Percentiles rank a stretch among this genome's conserved stretches.
These are phyloP conservation scores for Epinephelus malabaricus DNA, from an alignment of 2,797 vertebrate species.

Conservation along the genomic window DNA sequence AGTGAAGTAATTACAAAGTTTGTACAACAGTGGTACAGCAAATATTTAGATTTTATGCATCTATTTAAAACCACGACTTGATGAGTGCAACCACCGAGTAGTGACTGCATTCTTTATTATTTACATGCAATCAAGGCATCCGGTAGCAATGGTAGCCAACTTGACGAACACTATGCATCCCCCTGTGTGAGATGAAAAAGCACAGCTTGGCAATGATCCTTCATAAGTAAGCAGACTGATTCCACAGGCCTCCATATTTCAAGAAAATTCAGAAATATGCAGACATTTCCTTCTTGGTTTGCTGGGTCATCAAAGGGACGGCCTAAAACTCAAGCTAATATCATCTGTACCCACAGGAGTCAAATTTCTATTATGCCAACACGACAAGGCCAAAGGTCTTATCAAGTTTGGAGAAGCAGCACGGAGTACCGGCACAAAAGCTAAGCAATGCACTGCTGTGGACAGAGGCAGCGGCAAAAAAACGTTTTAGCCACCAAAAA, in stretches of 20 bases:
- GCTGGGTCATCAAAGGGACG: not conserved
- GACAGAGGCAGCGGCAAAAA: no score
- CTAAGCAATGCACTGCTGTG: no score
- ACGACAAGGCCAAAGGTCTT: not conserved
- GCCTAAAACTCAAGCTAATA: not conserved
- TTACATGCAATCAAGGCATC: constrained; percentile 20
- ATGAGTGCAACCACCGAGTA: constrained; percentile 1
- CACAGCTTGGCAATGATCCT: constrained; percentile 20
- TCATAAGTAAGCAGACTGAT: constrained; percentile 13
- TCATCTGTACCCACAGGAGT: not conserved
- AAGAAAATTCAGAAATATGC: constrained; percentile 2
- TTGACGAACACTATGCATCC: constrained; percentile 6
- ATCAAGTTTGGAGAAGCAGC: no score
- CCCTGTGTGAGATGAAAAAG: constrained; percentile 36
- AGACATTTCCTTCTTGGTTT: not conserved
- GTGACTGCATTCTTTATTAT: constrained; percentile 23
- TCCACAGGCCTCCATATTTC: constrained; percentile 7
- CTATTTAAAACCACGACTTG: not conserved
- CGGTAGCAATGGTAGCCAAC: constrained; percentile 13
- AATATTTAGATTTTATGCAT: constrained; percentile 22
- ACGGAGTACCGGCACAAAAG: no score
- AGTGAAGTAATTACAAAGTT: not conserved
- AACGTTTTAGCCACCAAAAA: no score
- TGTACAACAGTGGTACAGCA: not conserved
- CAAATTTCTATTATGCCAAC: not conserved